Conservation (phyloP, 2,888 invertebrate genomes). For the Xestia sexstrigata region DNA sequence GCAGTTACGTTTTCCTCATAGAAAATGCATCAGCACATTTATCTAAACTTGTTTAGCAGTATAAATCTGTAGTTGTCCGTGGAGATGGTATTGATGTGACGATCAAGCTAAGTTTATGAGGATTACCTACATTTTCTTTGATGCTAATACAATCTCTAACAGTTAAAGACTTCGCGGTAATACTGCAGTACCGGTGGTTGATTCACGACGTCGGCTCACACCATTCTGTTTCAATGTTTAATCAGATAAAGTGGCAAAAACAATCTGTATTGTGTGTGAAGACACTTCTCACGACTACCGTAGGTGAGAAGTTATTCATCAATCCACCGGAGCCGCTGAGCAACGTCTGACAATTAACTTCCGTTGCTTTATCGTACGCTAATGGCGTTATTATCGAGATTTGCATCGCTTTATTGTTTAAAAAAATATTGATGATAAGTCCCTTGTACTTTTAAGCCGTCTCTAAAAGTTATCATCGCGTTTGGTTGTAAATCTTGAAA, state of each 20-base stretch:
- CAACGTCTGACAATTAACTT: constrained; percentile 83
- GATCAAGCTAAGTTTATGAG: constrained; percentile 43
- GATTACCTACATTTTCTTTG: constrained; percentile 24
- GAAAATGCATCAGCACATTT: constrained; percentile 39
- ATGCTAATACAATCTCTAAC: constrained; percentile 35
- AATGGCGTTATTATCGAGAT: constrained; percentile 82
- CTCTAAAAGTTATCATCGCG: not conserved
- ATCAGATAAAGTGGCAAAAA: constrained; percentile 80
- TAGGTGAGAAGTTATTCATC: constrained; percentile 83
- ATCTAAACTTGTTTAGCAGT: constrained; percentile 27
- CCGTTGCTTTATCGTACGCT: constrained; percentile 81
- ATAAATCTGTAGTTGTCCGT: constrained; percentile 35
- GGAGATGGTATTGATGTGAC: constrained; percentile 28
- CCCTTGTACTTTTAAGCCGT: constrained; percentile 11
- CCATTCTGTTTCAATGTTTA: constrained; percentile 75
- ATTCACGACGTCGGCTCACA: constrained; percentile 68
- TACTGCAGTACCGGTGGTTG: constrained; percentile 37
- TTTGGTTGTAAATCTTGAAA: constrained; percentile 16
- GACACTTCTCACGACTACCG: constrained; percentile 81
- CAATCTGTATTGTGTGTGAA: constrained; percentile 72
- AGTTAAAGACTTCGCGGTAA: constrained; percentile 43
- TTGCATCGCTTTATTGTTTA: constrained; percentile 64
- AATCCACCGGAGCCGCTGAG: constrained; percentile 69
- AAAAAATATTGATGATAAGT: constrained; percentile 36
- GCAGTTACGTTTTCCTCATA: constrained; percentile 43